Base-by-base conservation (phyloP, 2,797 vertebrate species). In the Gymnodraco acuticeps region DNA sequence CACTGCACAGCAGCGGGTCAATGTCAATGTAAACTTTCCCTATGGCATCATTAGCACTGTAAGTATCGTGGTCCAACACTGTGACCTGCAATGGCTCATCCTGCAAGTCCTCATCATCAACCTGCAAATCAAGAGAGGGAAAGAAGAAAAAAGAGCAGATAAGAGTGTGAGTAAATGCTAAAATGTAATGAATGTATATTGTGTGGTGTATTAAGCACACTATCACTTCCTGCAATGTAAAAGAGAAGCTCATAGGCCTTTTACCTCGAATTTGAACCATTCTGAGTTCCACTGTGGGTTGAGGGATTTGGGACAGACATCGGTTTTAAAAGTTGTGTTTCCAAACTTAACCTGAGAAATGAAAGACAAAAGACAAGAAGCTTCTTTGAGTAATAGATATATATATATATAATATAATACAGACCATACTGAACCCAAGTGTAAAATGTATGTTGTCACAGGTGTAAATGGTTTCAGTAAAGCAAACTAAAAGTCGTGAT, bases 261-360 rank as follows among this genome's bases (percentile, higher is more conserved):
- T 95, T 95, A 99, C 98, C 96, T 99, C 98, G 95, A 99, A 99
- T 87, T 99, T 99, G 93, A 99, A 99, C 98, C 98, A 99, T 84
- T 99, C 98, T 0, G 98, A 99, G 89, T 99, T 99, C 98, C 98
- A 99, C 83, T 98, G 98, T 61, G 98, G 98, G 87, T 99, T 99
- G 50, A 99, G 96, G 3, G 98, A 99, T 87, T 99, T 99, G 70
- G 96, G 97, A 88, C 75, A 99, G 8, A 99, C 98, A 1, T 99
- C 98, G 0, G 98, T 99, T 94, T 99, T 99, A 89, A 99, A 99
- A 2, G 98, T 99, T 68, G 96, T 99, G 88, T 97, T 99, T 92
- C 96, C 97, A 94, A 99, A 99, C 89, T 99, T 99, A 31, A 99
- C 98, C 98, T 99, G 88, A 58, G 82, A 92, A 83, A 55, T 51